Conservation (phyloP, 2,797 vertebrate species). For the Galaxias olidus region DNA sequence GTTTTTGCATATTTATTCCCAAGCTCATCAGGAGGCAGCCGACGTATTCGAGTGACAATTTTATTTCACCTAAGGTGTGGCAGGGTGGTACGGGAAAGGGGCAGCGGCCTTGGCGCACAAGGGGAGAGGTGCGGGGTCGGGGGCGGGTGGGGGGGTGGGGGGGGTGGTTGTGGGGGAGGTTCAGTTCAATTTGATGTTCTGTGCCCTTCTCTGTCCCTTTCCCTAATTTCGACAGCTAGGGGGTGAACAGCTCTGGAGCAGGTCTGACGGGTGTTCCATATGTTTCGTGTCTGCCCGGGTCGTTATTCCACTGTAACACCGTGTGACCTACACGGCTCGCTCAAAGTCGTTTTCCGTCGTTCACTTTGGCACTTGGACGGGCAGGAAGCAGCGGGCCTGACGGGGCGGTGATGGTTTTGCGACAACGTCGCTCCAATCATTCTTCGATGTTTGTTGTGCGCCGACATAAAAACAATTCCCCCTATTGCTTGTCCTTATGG, state of each 20-base stretch:
- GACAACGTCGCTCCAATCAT: conserved; percentile 24
- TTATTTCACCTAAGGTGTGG: conserved; percentile 89
- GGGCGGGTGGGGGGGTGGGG: conserved; percentile 2
- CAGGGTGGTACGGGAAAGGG: conserved; percentile 72
- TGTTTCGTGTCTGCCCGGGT: too few relatives aligned
- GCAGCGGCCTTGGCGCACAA: neutral
- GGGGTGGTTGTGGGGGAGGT: conserved; percentile 6
- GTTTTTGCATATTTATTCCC: conserved; percentile 97
- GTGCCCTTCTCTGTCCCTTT: too few relatives aligned
- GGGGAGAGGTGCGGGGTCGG: too few relatives aligned
- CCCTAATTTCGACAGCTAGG: too few relatives aligned
- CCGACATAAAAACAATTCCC: conserved; percentile 25
- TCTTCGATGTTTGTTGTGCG: conserved; percentile 26
- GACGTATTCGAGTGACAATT: conserved; percentile 94
- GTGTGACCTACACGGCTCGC: too few relatives aligned
- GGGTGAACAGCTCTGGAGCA: too few relatives aligned
- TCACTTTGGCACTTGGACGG: too few relatives aligned
- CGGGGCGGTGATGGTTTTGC: conserved; percentile 12
- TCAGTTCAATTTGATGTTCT: conserved; percentile 1
- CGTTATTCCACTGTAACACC: too few relatives aligned
- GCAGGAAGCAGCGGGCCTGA: too few relatives aligned
- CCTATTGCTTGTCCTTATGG: conserved; percentile 50
- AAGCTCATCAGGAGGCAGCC: conserved; percentile 87
- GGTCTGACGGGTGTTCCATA: too few relatives aligned
- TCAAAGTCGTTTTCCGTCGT: too few relatives aligned